Evolutionary conservation across 2,797 vertebrate species (phyloP).

Genomic region (Malurus splendens): DNA sequence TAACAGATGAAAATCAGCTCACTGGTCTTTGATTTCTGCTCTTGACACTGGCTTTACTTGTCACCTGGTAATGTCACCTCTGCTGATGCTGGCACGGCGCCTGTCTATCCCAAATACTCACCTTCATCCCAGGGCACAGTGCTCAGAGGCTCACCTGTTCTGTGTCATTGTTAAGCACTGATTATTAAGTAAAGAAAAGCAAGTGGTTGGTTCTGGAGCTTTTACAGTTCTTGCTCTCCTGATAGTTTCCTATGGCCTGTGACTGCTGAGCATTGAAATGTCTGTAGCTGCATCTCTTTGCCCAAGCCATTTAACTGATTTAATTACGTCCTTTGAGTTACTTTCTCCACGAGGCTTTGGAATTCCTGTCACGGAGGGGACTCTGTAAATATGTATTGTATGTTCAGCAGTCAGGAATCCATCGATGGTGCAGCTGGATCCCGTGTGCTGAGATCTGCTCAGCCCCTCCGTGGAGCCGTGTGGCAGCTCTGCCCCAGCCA

Average conservation of each 20-base stretch:
- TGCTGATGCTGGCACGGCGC: not conserved
- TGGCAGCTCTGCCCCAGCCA: not conserved
- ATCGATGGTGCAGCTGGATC: not conserved
- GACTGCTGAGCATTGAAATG: not conserved
- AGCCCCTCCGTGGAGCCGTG: fast-evolving
- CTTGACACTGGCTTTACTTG: not conserved
- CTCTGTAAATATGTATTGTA: not conserved
- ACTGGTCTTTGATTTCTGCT: not conserved
- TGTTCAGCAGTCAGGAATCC: not conserved
- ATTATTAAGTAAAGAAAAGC: not conserved
- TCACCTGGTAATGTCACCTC: not conserved
- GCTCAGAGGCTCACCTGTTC: not conserved
- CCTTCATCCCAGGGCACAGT: not conserved
- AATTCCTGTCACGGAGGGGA: not conserved
- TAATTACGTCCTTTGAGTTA: constrained; percentile 21
- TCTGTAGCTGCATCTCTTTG: not conserved
- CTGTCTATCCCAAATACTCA: not conserved
- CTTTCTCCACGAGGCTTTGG: not conserved
- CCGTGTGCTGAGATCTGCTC: not conserved
- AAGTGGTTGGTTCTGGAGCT: not conserved
- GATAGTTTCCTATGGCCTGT: not conserved
- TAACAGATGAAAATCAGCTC: not conserved
- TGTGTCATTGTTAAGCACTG: not conserved
- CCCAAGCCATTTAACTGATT: constrained; percentile 24
- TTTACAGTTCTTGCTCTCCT: not conserved